These are phyloP conservation scores for Lipotes vexillifer DNA, from an alignment of 2,113 vertebrate genomes.

Conservation along the genomic window DNA sequence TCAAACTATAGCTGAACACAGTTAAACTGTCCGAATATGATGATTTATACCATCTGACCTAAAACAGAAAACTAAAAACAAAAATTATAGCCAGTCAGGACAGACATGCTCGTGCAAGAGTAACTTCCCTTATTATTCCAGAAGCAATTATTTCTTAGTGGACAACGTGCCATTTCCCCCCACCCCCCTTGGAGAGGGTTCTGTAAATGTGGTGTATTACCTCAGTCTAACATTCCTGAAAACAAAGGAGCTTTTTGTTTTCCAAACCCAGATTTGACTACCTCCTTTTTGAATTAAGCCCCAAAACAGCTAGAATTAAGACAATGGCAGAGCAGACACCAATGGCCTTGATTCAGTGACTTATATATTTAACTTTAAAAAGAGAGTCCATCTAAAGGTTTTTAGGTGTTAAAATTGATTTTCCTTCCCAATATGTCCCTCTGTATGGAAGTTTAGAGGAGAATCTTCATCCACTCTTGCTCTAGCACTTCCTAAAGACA, in stretches of 20 bases:
- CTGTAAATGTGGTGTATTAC: conserved; percentile 48
- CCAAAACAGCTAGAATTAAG: neutral
- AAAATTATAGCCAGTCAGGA: conserved; percentile 49
- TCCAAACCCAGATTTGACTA: neutral
- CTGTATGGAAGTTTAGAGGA: neutral
- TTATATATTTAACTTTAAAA: neutral
- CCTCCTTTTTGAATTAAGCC: conserved; percentile 2
- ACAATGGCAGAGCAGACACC: neutral
- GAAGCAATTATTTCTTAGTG: conserved; percentile 70
- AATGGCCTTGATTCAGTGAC: neutral
- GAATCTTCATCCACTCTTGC: neutral
- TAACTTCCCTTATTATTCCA: conserved; percentile 70
- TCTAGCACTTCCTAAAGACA: neutral
- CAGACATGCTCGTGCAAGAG: conserved; percentile 61
- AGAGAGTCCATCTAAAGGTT: neutral
- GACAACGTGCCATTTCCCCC: conserved; percentile 56
- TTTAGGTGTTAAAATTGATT: neutral
- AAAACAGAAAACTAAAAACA: conserved; percentile 67
- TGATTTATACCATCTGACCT: conserved; percentile 72
- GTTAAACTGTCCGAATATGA: conserved; percentile 55
- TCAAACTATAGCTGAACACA: conserved; percentile 50
- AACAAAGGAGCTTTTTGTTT: conserved; percentile 67
- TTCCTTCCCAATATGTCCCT: neutral
- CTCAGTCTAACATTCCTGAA: conserved; percentile 49
- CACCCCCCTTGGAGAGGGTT: conserved; percentile 29